Conservation (phyloP, 2,113 vertebrate genomes). For the Taxidea taxus region DNA sequence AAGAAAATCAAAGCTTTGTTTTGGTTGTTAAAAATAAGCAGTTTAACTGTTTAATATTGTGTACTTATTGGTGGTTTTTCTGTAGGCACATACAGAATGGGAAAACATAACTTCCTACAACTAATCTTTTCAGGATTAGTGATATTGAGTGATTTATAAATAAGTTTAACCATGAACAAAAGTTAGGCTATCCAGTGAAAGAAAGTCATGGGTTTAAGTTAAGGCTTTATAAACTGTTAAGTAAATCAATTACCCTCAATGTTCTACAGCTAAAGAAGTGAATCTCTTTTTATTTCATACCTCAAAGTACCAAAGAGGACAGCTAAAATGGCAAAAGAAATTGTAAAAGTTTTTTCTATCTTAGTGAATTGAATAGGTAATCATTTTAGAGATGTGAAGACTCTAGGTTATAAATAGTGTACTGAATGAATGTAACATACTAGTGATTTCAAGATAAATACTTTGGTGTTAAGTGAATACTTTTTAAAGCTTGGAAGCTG, state of each 20-base stretch:
- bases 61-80: background rate
- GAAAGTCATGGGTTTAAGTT: background rate
- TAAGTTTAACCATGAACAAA: background rate
- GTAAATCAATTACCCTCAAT: background rate
- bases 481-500: constrained; percentile 12
- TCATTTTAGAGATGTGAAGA: background rate
- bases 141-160: background rate
- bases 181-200: background rate
- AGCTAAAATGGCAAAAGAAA: background rate
- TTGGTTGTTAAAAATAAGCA: constrained; percentile 15
- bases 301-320: background rate
- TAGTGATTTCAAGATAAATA: background rate
- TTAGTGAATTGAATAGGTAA: background rate
- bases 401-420: background rate
- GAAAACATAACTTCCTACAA: background rate
- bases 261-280: background rate
- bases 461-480: background rate
- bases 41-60: background rate
- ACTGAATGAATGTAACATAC: background rate
- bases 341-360: background rate
- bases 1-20: constrained; percentile 6
- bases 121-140: background rate
- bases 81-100: background rate
- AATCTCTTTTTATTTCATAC: background rate
- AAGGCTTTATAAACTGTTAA: background rate